Evolutionary conservation across 1,140 invertebrate genomes (phyloP).

Genomic region (Coelopa frigida): DNA sequence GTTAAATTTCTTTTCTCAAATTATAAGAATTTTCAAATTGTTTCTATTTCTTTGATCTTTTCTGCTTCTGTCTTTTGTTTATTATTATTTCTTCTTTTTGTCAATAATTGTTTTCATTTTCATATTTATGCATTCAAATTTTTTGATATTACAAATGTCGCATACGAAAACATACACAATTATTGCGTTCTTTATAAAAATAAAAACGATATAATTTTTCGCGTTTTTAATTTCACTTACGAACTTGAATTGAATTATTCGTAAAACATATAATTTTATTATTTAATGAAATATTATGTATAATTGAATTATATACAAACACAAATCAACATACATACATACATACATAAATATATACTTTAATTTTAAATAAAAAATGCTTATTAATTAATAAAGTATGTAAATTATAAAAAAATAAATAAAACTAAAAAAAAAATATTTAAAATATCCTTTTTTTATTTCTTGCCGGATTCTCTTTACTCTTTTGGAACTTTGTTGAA

Average conservation of each 20-base stretch:
- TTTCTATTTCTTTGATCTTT: neutral
- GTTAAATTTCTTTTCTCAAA: neutral
- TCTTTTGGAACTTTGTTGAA: no score
- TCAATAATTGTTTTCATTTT: no score
- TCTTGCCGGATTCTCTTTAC: no score
- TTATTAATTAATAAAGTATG: slow-evolving; percentile 11
- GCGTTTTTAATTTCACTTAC: no score
- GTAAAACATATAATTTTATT: slow-evolving; percentile 10
- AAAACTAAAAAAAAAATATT: slow-evolving; percentile 1
- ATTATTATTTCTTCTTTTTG: no score
- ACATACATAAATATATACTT: slow-evolving; percentile 8
- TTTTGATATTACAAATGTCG: neutral
- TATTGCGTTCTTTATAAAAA: neutral
- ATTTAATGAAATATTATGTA: slow-evolving; percentile 10
- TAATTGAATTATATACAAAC: slow-evolving; percentile 8
- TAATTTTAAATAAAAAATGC: slow-evolving; percentile 9
- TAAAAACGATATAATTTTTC: no score
- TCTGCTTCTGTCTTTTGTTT: neutral
- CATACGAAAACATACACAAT: neutral
- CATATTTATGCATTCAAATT: neutral
- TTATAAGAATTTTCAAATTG: neutral
- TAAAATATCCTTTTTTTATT: neutral
- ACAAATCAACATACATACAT: slow-evolving; percentile 1
- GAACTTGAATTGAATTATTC: no score
- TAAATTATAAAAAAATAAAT: slow-evolving; percentile 8